Conservation (phyloP, 2,113 vertebrate species). For the Diphyllodes magnificus region DNA sequence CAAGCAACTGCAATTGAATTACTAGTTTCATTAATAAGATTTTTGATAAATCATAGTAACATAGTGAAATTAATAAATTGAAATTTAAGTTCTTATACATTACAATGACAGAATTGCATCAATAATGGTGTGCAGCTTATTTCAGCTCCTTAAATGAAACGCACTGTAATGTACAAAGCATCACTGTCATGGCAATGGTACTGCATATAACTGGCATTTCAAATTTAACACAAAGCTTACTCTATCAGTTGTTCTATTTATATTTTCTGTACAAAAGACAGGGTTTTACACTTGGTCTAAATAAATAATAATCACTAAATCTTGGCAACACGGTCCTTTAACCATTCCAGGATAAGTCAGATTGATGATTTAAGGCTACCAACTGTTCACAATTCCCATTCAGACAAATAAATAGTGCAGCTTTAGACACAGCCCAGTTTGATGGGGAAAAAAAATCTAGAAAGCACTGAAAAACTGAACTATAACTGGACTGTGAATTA, state of each 20-base stretch:
- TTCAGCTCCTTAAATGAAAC: constrained; percentile 4
- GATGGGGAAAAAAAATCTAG: not conserved
- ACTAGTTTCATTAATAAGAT: constrained; percentile 22
- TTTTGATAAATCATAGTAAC: constrained; percentile 16
- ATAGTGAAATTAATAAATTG: constrained; percentile 40
- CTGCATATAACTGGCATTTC: not conserved
- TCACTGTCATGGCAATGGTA: not conserved
- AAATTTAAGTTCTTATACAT: constrained; percentile 15
- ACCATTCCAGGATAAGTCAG: not conserved
- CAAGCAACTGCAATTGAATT: not conserved
- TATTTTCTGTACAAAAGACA: not conserved
- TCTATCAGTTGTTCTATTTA: not conserved
- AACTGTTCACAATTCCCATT: not conserved
- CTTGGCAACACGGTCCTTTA: not conserved
- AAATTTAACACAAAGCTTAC: not conserved
- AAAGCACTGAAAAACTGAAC: not conserved
- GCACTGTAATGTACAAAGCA: not conserved
- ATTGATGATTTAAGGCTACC: not conserved
- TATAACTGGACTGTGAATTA: not conserved
- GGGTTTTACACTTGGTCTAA: not conserved
- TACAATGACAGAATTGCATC: not conserved
- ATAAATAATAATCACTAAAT: not conserved
- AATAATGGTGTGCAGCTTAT: not conserved
- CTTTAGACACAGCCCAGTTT: not conserved
- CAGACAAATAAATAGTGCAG: not conserved